Evolutionary conservation across 2,888 invertebrate species (phyloP), one percentile per base, ranked within the genome.

Genomic region (Gnatocerus cornutus): DNA sequence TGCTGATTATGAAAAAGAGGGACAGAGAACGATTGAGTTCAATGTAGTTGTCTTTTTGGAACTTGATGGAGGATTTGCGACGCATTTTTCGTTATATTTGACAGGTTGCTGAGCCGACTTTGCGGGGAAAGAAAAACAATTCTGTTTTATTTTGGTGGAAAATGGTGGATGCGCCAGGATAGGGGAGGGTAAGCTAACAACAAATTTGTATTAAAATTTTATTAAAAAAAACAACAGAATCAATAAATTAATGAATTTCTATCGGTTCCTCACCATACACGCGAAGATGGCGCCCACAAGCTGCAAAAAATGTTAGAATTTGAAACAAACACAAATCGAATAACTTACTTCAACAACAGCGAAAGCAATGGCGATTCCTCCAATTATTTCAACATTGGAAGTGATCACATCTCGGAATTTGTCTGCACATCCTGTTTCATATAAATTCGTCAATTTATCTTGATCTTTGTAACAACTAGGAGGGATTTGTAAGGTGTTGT

Each of bases 201-300:
- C n/a, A n/a, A n/a, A n/a, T n/a, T n/a, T n/a, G n/a, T n/a, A n/a
- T n/a, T n/a, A n/a, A n/a, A n/a, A 21, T 50, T 50, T 50, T 50
- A 50, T 50, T 50, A 50, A 16, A 14, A 50, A 50, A 33, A 29
- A 29, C 7, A 29, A 33, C n/a, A n/a, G 1, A 33, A 33, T 1
- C 6, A 33, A 4, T 2, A 33, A 33, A 33, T 4, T 3, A 21
- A 21, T 4, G 1, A 1, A 29, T 52, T 10, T 37, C 16, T 53
- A n/a, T 93, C 16, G 14, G 3, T 50, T 92, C 76, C 93, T 93
- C 85, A 96, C 87, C 83, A 93, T 94, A 84, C 95, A 91, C 68
- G 95, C 92, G 84, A 95, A 94, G 78, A 94, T 88, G 73, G 95
- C 92, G 61, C 92, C 92, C 78, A 92, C 84, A 74, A 92, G 87